Evolutionary conservation across 2,797 vertebrate genomes (phyloP).

Genomic region (Pangasius sanitwongsei): DNA sequence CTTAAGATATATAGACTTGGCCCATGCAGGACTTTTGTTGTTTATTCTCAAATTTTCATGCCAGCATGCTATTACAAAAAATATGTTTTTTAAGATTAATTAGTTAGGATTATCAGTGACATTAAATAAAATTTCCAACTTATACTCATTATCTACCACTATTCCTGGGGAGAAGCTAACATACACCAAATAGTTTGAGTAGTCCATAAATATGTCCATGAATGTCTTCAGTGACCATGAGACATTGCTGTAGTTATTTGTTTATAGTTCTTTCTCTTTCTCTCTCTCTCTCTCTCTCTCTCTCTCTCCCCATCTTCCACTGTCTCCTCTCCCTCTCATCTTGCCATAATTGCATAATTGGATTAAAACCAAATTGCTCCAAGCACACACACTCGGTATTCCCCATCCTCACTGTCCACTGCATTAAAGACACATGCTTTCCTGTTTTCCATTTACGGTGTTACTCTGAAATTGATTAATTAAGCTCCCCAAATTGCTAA

Average conservation of each 20-base stretch:
- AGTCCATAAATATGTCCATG: no score
- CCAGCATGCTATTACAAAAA: not conserved
- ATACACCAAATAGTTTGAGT: not conserved
- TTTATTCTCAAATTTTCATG: not conserved
- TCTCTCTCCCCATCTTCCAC: conserved; percentile 31
- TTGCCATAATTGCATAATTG: conserved; percentile 49
- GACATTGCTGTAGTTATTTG: not conserved
- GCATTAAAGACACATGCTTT: conserved; percentile 7
- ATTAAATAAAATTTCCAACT: not conserved
- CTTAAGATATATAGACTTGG: not conserved
- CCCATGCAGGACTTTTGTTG: not conserved
- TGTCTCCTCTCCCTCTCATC: conserved; percentile 49
- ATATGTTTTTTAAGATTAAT: not conserved
- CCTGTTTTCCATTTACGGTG: conserved; percentile 28
- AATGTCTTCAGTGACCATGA: not conserved
- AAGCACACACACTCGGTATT: conserved; percentile 40
- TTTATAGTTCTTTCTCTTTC: not conserved
- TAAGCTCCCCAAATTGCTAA: conserved; percentile 69
- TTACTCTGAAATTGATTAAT: conserved; percentile 73
- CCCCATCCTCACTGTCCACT: conserved; percentile 36
- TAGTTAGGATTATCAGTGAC: not conserved
- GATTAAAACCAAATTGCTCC: conserved; percentile 62
- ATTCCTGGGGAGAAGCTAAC: no score
- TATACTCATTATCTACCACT: not conserved
- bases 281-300: conserved; percentile 50